Base-by-base conservation (phyloP, 2,888 invertebrate species). In the Limnephilus rhombicus region DNA sequence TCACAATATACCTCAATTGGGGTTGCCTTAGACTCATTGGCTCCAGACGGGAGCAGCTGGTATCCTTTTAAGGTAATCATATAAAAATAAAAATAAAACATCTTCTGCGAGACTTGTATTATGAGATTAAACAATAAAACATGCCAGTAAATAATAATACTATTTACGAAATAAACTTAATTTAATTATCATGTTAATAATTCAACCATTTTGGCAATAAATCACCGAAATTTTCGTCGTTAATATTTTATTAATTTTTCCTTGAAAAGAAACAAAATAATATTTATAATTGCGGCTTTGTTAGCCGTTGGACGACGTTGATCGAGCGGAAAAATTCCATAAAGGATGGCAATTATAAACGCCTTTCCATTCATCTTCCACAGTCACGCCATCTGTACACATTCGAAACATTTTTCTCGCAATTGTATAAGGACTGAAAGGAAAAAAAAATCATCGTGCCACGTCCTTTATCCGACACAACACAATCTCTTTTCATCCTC, bases 401-500 rank as follows among this genome's bases (percentile, higher is more conserved):
- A 81, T 41, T 89, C 41, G 89, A 89, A 89, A 89, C 81, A 89
- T 89, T 89, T 88, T 80, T 81, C 89, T 81, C 89, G 37, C 80
- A 80, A 89, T 89, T 89, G 89, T 81, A 29, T 89, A 81, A 89
- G 81, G 31, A 29, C 24, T 68, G 68, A 68, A 68, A 68, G 89
- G 81, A 41, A 81, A 37, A 81, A 37, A 81, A 90, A 49, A 31
- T 81, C 90, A 82, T 90, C 82, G 41, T 18, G 31, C 68, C 34
- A 18, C 53, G 80, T 91, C 91, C 85, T 91, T 87, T 91, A 87
- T 91, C 91, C 53, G 68, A 86, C 85, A 81, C 41, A 89, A 89
- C 89, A 85, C 85, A 91, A 91, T 89, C 89, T 89, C 85, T 89
- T 90, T 85, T 91, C 91, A 89, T 91, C 81, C 90, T 91, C 91